A percentile compares a stretch with the other conserved stretches of the same genome.
phyloP scores from a whole-genome alignment of 2,797 vertebrate species.

The Arrhamphus sclerolepis region DNA sequence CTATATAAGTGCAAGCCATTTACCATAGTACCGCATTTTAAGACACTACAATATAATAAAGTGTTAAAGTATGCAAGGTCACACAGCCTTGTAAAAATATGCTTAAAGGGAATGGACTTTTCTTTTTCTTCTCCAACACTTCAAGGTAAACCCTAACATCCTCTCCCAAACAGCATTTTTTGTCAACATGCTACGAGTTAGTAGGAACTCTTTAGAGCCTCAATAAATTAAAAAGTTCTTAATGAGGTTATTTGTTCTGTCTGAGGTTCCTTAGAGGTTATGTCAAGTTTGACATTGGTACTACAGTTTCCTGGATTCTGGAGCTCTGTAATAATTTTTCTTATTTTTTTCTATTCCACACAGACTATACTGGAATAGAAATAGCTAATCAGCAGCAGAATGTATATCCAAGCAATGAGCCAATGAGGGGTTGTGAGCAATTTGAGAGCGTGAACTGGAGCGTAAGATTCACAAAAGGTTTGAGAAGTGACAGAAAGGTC shows the following conservation, averaged over 20 bases:
- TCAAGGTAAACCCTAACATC: neutral
- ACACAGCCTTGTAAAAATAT: no score
- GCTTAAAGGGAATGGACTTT: no score
- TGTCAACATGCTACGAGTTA: neutral
- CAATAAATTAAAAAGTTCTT: constrained; percentile 7
- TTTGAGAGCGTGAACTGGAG: constrained; percentile 33
- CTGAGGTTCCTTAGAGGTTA: constrained; percentile 4
- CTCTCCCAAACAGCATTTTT: neutral
- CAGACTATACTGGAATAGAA: no score
- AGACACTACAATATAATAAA: no score
- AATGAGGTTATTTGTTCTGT: constrained; percentile 15
- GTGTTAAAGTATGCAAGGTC: no score
- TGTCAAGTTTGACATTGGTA: neutral
- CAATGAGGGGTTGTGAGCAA: constrained; percentile 34
- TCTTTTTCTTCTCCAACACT: no score
- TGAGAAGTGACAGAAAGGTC: constrained; percentile 44
- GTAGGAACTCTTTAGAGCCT: neutral
- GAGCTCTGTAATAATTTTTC: constrained; percentile 18
- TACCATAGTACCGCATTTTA: no score
- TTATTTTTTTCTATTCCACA: constrained; percentile 11
- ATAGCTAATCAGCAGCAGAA: constrained; percentile 4
- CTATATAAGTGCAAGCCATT: no score
- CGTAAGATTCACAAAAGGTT: constrained; percentile 54
- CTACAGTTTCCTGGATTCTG: constrained; percentile 4
- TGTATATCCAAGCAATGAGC: constrained; percentile 12